These are phyloP conservation scores for Pseudonaja textilis DNA, from an alignment of 2,113 vertebrate species.

Conservation along the genomic window DNA sequence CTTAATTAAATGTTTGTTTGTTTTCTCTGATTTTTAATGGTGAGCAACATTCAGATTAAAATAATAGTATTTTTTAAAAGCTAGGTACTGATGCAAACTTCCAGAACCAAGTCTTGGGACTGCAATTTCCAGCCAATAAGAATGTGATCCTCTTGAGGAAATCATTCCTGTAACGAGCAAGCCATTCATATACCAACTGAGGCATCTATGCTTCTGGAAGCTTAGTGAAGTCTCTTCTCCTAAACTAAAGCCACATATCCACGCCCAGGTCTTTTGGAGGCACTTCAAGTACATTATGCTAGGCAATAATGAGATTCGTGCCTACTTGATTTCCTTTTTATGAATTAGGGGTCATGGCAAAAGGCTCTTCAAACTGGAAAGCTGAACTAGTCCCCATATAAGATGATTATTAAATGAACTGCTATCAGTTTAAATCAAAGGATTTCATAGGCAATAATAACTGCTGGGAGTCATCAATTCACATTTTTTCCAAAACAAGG, in stretches of 20 bases:
- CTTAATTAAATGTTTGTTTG: constrained; percentile 7
- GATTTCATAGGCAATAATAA: not conserved
- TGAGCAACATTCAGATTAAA: not conserved
- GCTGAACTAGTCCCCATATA: not conserved
- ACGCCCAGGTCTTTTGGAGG: not conserved
- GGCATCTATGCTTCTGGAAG: not conserved
- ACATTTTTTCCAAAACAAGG: not conserved
- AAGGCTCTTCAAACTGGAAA: not conserved
- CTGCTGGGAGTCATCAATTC: not conserved
- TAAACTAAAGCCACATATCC: not conserved
- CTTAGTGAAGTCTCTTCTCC: not conserved
- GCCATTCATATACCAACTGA: not conserved
- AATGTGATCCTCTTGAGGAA: not conserved
- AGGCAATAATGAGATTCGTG: not conserved
- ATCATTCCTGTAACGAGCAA: not conserved
- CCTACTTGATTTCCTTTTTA: not conserved
- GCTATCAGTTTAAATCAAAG: not conserved
- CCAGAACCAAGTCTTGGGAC: not conserved
- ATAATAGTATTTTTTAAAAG: not conserved
- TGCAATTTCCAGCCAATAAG: not conserved
- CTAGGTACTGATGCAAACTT: not conserved
- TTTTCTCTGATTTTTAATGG: not conserved
- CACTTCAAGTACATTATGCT: not conserved
- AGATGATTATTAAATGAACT: not conserved
- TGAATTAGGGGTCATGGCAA: not conserved